Evolutionary conservation across 2,113 vertebrate genomes (phyloP).

Genomic region (Epinephelus moara): DNA sequence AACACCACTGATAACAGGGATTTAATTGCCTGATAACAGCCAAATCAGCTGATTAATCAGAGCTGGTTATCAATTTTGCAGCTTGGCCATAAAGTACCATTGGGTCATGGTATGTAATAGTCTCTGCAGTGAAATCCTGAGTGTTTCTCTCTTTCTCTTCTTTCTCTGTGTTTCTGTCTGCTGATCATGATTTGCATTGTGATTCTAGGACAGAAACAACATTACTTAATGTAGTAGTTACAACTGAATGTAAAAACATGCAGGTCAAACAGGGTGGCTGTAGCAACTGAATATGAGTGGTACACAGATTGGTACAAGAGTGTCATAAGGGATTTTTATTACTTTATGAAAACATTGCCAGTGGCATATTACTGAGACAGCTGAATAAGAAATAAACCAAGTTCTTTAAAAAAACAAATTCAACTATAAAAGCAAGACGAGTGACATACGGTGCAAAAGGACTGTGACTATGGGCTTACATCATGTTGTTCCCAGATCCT

Average conservation of each 20-base stretch:
- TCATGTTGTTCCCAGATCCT: constrained; percentile 63
- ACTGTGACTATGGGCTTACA: constrained; percentile 68
- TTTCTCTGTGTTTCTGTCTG: neutral
- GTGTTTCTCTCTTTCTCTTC: neutral
- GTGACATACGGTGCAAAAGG: constrained; percentile 37
- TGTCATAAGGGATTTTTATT: constrained; percentile 27
- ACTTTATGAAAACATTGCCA: constrained; percentile 57
- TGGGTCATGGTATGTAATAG: constrained; percentile 15
- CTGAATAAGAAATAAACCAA: constrained; percentile 46
- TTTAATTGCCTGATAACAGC: too few species aligned
- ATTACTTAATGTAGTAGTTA: constrained; percentile 9
- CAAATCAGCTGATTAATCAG: neutral
- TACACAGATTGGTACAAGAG: constrained; percentile 10
- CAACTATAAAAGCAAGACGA: constrained; percentile 42
- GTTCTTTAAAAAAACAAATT: constrained; percentile 52
- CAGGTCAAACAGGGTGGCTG: constrained; percentile 12
- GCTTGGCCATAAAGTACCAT: constrained; percentile 1
- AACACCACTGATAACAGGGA: too few species aligned
- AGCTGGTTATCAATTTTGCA: neutral
- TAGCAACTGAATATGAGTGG: constrained; percentile 7
- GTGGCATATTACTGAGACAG: constrained; percentile 29
- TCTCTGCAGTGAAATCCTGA: neutral
- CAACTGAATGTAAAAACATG: constrained; percentile 28
- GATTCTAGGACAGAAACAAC: neutral
- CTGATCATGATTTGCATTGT: constrained; percentile 22